phyloP scores from a whole-genome alignment of 2,113 vertebrate species.

The Hemichromis elongatus region DNA sequence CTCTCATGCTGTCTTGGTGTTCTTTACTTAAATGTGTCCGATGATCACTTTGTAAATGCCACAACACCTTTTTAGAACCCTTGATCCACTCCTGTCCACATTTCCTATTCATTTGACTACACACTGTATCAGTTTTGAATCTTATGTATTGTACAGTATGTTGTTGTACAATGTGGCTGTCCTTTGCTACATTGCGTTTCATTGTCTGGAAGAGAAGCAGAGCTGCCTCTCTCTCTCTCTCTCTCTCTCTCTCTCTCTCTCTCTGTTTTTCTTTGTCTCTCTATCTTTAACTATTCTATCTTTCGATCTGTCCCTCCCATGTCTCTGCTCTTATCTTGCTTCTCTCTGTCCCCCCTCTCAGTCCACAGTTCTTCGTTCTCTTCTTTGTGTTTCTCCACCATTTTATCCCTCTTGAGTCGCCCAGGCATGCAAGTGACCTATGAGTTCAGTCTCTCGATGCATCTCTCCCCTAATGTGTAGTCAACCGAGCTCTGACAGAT shows the following conservation, averaged over 20 bases:
- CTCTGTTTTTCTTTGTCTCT: slow-evolving; percentile 1
- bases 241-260: slow-evolving; percentile 19
- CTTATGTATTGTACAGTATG: slow-evolving; percentile 71
- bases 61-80: slow-evolving; percentile 54
- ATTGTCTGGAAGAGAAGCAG: slow-evolving; percentile 74
- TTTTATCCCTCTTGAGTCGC: slow-evolving; percentile 71
- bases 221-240: slow-evolving; percentile 51
- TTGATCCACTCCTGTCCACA: slow-evolving; percentile 57
- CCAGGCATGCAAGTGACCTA: slow-evolving; percentile 71
- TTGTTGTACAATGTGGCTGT: slow-evolving; percentile 74
- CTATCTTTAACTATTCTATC: slow-evolving; percentile 7
- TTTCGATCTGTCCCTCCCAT: slow-evolving; percentile 30
- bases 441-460: slow-evolving; percentile 66
- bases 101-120: slow-evolving; percentile 59
- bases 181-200: slow-evolving; percentile 72
- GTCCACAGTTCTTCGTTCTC: slow-evolving; percentile 64
- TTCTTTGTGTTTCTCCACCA: slow-evolving; percentile 68
- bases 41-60: slow-evolving; percentile 66
- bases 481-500: slow-evolving; percentile 24
- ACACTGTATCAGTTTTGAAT: slow-evolving; percentile 69
- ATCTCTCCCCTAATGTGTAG: slow-evolving; percentile 40
- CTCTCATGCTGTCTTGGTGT: slow-evolving; percentile 70
- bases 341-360: slow-evolving; percentile 45
- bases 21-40: slow-evolving; percentile 61
- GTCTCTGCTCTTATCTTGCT: slow-evolving; percentile 28